phyloP scores from a whole-genome alignment of 2,113 vertebrate genomes.

The Odocoileus virginianus region DNA sequence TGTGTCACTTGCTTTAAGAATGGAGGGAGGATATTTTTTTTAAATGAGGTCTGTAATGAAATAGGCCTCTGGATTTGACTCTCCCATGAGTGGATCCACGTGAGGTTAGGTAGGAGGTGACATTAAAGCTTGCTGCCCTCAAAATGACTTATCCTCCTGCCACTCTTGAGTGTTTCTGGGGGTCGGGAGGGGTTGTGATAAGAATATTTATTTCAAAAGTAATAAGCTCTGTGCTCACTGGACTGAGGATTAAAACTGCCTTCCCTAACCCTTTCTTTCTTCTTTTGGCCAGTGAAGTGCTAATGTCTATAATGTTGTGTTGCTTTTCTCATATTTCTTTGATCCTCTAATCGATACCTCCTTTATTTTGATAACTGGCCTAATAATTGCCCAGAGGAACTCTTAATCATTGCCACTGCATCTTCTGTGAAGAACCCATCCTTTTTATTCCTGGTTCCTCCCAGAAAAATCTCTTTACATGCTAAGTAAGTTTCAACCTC shows the following conservation, averaged over 20 bases:
- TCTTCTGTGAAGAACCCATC: not conserved
- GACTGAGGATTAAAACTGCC: not conserved
- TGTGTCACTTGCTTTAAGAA: not conserved
- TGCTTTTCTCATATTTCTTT: not conserved
- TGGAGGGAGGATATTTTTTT: not conserved
- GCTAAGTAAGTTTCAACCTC: not conserved
- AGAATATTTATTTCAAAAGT: not conserved
- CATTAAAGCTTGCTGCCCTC: not conserved
- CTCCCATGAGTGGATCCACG: not conserved
- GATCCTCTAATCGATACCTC: not conserved
- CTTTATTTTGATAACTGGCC: not conserved
- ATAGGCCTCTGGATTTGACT: not conserved
- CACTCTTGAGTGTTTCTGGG: not conserved
- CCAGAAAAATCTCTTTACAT: not conserved
- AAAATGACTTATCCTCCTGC: not conserved
- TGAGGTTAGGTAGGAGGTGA: not conserved
- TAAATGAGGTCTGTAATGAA: not conserved
- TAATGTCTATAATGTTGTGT: not conserved
- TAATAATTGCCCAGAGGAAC: not conserved
- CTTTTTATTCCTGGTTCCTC: not conserved
- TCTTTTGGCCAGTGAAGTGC: not conserved
- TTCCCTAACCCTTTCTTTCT: not conserved
- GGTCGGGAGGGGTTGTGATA: not conserved
- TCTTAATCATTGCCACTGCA: not conserved
- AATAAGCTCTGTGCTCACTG: not conserved